phyloP scores from a whole-genome alignment of 2,797 vertebrate species.

The Odontamblyopus rebecca region DNA sequence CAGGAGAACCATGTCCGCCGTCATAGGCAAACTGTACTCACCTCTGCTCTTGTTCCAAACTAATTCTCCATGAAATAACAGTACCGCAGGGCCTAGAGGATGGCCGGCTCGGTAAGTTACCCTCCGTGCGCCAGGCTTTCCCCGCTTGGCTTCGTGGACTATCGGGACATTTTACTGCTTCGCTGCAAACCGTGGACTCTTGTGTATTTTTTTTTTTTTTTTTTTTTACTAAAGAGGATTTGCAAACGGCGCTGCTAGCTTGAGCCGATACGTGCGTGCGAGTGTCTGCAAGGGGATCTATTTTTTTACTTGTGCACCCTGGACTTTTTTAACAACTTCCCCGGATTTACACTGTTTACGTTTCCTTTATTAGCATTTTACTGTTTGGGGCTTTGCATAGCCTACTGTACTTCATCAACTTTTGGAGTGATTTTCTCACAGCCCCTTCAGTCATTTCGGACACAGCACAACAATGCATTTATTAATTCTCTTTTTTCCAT shows the following conservation, averaged over 20 bases:
- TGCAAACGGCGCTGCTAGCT: constrained; percentile 53
- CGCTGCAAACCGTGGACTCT: constrained; percentile 45
- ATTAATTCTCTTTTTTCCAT: not conserved
- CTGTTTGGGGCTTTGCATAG: not conserved
- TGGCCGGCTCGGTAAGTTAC: constrained; percentile 94
- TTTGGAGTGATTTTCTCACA: constrained; percentile 2
- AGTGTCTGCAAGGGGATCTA: constrained; percentile 9
- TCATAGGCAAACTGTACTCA: constrained; percentile 70
- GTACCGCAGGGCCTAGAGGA: constrained; percentile 83
- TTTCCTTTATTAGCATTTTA: not conserved
- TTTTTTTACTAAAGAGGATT: constrained; percentile 59
- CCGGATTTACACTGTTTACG: not conserved
- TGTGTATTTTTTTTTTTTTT: constrained; percentile 42
- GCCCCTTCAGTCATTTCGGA: too few species aligned
- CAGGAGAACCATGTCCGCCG: constrained; percentile 85
- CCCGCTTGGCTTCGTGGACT: not conserved
- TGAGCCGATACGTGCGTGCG: constrained; percentile 43
- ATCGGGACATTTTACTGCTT: constrained; percentile 37
- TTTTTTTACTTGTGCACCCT: not conserved
- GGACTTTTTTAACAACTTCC: not conserved
- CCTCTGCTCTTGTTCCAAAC: constrained; percentile 71
- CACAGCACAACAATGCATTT: not conserved
- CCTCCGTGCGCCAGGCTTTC: not conserved
- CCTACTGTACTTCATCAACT: constrained; percentile 15
- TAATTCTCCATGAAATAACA: constrained; percentile 86